These are phyloP conservation scores for Mionectes olivaceus DNA, from an alignment of 2,797 vertebrate genomes.

Conservation along the genomic window DNA sequence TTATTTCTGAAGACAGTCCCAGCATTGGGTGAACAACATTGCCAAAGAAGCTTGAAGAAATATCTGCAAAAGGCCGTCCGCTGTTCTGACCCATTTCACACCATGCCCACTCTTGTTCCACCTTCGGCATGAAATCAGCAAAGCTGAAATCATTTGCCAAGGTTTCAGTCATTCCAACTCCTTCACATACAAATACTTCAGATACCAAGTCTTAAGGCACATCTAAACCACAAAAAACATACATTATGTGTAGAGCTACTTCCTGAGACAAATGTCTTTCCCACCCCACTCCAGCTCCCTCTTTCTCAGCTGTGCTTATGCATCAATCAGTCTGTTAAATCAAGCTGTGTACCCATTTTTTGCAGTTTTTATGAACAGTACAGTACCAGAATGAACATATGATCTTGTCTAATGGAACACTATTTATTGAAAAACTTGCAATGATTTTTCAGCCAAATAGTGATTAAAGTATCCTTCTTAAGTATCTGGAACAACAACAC, in stretches of 20 bases:
- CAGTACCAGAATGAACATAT: neutral
- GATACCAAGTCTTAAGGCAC: neutral
- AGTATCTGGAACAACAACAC: neutral
- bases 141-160: neutral
- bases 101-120: neutral
- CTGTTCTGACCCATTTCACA: neutral
- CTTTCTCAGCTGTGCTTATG: neutral
- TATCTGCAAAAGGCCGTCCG: neutral
- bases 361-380: neutral
- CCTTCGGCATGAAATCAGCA: neutral
- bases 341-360: neutral
- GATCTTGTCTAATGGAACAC: neutral
- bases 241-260: neutral
- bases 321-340: neutral
- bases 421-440: neutral
- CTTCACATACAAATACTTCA: neutral
- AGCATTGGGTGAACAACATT: neutral
- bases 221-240: neutral
- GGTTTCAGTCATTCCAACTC: neutral
- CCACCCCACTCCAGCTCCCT: neutral
- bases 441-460: neutral
- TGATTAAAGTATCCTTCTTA: neutral
- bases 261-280: neutral
- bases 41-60: neutral
- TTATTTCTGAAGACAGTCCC: neutral